phyloP scores from a whole-genome alignment of 2,888 invertebrate species.

The Timema cristinae region DNA sequence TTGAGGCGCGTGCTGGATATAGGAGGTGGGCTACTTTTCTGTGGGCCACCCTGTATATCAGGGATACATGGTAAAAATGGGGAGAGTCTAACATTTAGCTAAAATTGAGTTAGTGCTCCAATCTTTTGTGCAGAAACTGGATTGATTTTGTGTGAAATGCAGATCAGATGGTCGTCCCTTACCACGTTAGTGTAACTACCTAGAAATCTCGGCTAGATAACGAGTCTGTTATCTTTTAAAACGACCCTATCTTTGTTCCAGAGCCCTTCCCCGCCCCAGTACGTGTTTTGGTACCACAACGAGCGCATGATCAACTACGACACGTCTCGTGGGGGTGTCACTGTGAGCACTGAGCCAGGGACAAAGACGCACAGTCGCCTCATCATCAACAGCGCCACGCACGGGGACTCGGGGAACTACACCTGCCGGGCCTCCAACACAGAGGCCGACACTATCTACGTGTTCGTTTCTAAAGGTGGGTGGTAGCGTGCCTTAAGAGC shows the following conservation, averaged over 20 bases:
- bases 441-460: slow-evolving; percentile 42
- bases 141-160: neutral
- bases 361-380: slow-evolving; percentile 44
- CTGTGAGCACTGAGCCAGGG: slow-evolving; percentile 42
- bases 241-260: slow-evolving; percentile 29
- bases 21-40: too few relatives aligned
- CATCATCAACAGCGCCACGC: slow-evolving; percentile 43
- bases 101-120: too few relatives aligned
- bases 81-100: too few relatives aligned
- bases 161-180: neutral
- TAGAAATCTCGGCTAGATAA: too few relatives aligned
- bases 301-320: slow-evolving; percentile 48
- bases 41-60: too few relatives aligned
- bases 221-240: too few relatives aligned
- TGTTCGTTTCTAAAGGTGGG: slow-evolving; percentile 42
- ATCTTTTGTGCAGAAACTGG: neutral
- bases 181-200: too few relatives aligned
- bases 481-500: too few relatives aligned
- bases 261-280: slow-evolving; percentile 46
- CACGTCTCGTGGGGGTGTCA: slow-evolving; percentile 42
- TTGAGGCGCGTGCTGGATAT: too few relatives aligned
- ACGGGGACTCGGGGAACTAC: slow-evolving; percentile 43
- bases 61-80: too few relatives aligned
- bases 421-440: slow-evolving; percentile 43
- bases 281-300: slow-evolving; percentile 49